phyloP scores from a whole-genome alignment of 2,888 invertebrate species.

The Tachina grossa region DNA sequence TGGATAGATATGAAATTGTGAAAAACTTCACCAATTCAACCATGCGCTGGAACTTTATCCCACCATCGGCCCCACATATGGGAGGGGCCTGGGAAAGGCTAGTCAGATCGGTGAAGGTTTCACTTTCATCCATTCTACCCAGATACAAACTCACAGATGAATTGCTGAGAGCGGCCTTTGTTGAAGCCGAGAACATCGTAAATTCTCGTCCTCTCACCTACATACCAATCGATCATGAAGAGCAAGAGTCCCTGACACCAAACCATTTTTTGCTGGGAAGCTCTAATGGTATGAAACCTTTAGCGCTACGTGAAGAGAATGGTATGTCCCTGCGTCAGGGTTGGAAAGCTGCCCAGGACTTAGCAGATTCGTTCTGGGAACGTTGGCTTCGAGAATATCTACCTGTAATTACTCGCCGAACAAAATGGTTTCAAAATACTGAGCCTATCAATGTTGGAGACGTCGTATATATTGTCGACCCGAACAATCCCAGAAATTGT shows the following conservation, averaged over 20 bases:
- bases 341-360: too few species aligned
- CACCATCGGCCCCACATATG: neutral
- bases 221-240: neutral
- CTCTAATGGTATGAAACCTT: neutral
- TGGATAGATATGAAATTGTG: neutral
- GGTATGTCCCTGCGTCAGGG: too few species aligned
- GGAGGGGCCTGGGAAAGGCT: neutral
- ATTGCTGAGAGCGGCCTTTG: neutral
- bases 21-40: too few species aligned
- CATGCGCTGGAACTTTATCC: slow-evolving; percentile 2
- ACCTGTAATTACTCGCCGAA: too few species aligned
- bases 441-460: too few species aligned
- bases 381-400: too few species aligned
- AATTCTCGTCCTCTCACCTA: neutral
- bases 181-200: neutral
- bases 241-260: neutral
- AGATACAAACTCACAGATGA: slow-evolving; percentile 14
- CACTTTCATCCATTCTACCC: neutral
- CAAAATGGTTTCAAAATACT: too few species aligned
- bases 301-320: neutral
- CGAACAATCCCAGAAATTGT: too few species aligned
- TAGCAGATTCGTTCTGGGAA: too few species aligned
- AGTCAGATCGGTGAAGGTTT: neutral
- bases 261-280: neutral
- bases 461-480: too few species aligned